Conservation (phyloP, 2,113 vertebrate species). For the Pelodiscus sinensis region DNA sequence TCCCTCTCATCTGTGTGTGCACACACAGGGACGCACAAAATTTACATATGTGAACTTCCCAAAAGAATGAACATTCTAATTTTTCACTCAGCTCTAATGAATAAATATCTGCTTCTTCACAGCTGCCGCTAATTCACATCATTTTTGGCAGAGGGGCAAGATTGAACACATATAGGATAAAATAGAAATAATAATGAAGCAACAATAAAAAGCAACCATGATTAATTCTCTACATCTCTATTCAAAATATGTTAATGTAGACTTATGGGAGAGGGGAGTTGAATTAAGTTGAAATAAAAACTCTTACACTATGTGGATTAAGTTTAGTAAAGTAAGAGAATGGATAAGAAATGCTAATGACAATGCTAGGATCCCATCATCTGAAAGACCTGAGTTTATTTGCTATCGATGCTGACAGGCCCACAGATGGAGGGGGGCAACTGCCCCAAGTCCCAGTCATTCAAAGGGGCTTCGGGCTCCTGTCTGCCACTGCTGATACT, state of each 20-base stretch:
- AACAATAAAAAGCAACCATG: background rate
- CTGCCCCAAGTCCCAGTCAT: no score
- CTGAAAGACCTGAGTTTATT: background rate
- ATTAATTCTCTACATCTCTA: background rate
- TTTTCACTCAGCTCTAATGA: background rate
- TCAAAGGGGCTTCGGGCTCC: no score
- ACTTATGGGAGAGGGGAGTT: background rate
- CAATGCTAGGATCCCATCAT: background rate
- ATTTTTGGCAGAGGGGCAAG: background rate
- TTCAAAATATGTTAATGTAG: background rate
- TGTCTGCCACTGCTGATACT: no score
- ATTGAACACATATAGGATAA: background rate
- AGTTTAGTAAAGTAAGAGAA: background rate
- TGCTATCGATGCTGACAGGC: no score
- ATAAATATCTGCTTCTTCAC: background rate
- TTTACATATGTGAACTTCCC: background rate
- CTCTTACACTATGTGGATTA: background rate
- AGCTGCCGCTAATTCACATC: background rate
- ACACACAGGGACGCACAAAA: background rate
- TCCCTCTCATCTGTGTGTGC: background rate
- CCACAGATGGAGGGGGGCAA: no score
- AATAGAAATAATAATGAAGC: background rate
- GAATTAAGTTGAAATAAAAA: background rate
- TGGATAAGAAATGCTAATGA: background rate
- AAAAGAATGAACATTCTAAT: background rate